Evolutionary conservation across 2,797 vertebrate species (phyloP).

Genomic region (Sorex maritimensis): DNA sequence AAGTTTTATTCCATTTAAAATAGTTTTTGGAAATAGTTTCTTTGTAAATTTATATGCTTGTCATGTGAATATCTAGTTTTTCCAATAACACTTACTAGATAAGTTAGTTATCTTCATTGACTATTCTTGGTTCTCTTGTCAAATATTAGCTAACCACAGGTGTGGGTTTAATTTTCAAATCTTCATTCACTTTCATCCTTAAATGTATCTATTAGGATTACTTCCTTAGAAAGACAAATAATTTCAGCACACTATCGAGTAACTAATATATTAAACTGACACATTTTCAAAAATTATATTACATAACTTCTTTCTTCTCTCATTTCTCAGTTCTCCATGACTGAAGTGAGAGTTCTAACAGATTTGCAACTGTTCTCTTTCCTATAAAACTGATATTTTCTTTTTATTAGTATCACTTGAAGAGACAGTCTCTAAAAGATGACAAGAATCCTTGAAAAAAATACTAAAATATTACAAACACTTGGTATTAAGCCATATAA

Average conservation of each 20-base stretch:
- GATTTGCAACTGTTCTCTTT: background rate
- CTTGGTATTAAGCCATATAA: background rate
- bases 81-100: no score
- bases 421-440: background rate
- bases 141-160: background rate
- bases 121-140: background rate
- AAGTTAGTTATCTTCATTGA: background rate
- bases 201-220: no score
- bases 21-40: no score
- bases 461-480: constrained; percentile 16
- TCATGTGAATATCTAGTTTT: no score
- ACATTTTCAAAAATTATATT: background rate
- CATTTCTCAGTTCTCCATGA: background rate
- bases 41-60: no score
- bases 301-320: background rate
- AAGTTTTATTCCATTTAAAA: no score
- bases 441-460: background rate
- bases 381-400: background rate
- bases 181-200: background rate
- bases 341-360: background rate
- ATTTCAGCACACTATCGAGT: constrained; percentile 12
- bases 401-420: background rate
- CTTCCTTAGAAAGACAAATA: background rate
- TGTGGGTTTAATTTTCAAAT: background rate
- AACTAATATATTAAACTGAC: background rate